phyloP scores from a whole-genome alignment of 2,888 invertebrate species.

The Cataglyphis cursor region DNA sequence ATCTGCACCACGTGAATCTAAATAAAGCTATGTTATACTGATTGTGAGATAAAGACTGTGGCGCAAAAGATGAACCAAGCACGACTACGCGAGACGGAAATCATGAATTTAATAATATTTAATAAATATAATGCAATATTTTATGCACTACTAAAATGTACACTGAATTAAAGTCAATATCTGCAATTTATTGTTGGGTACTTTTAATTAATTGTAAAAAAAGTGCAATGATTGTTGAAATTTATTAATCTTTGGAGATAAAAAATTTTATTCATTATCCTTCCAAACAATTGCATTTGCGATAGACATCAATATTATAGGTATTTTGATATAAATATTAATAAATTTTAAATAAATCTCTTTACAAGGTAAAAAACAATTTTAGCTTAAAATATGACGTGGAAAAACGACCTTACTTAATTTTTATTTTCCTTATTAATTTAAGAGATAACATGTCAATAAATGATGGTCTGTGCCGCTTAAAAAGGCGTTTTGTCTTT shows the following conservation, averaged over 20 bases:
- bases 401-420: neutral
- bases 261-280: neutral
- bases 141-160: neutral
- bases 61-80: neutral
- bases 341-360: neutral
- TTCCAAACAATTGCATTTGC: neutral
- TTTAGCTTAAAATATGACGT: neutral
- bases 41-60: no score
- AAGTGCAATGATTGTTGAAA: neutral
- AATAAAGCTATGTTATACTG: slow-evolving; percentile 14
- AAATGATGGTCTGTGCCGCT: neutral
- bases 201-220: neutral
- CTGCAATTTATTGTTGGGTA: neutral
- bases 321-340: neutral
- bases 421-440: neutral
- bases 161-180: neutral
- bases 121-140: neutral
- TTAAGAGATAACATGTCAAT: neutral
- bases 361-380: neutral
- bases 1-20: neutral
- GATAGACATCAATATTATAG: neutral
- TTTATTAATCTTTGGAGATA: neutral
- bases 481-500: neutral
- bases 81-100: neutral
- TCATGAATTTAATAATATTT: neutral